phyloP scores from a whole-genome alignment of 2,888 invertebrate genomes.

The Thelaira solivaga region DNA sequence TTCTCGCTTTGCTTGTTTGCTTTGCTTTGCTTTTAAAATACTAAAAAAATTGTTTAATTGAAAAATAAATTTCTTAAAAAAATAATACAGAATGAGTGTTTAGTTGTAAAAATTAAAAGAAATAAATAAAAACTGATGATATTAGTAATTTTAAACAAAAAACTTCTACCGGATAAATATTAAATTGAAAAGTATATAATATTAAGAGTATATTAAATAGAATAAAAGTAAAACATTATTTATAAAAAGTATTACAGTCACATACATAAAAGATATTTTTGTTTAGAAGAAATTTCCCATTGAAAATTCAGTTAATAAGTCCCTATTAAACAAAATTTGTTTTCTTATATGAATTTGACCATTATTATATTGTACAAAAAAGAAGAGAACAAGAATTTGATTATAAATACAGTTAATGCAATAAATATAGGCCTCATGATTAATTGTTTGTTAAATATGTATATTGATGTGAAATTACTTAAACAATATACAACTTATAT shows the following conservation, averaged over 20 bases:
- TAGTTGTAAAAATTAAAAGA: slow-evolving; percentile 2
- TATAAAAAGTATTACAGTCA: no score
- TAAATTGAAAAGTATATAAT: no score
- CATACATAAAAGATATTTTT: no score
- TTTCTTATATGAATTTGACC: no score
- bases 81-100: slow-evolving; percentile 64
- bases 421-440: slow-evolving; percentile 54
- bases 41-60: slow-evolving; percentile 63
- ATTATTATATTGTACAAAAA: slow-evolving; percentile 28
- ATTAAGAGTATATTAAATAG: no score
- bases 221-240: no score
- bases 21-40: slow-evolving; percentile 65
- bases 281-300: no score
- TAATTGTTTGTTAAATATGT: slow-evolving; percentile 3
- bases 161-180: no score
- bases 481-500: slow-evolving; percentile 42
- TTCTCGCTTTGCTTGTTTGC: slow-evolving; percentile 68
- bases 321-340: no score
- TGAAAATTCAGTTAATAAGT: no score
- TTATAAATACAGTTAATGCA: slow-evolving; percentile 11
- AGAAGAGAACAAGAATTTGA: no score
- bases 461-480: neutral
- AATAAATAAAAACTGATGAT: slow-evolving; percentile 39
- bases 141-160: no score
- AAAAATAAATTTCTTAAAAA: slow-evolving; percentile 67